Evolutionary conservation across 2,113 vertebrate genomes (phyloP).

Genomic region (Tupaia tana): DNA sequence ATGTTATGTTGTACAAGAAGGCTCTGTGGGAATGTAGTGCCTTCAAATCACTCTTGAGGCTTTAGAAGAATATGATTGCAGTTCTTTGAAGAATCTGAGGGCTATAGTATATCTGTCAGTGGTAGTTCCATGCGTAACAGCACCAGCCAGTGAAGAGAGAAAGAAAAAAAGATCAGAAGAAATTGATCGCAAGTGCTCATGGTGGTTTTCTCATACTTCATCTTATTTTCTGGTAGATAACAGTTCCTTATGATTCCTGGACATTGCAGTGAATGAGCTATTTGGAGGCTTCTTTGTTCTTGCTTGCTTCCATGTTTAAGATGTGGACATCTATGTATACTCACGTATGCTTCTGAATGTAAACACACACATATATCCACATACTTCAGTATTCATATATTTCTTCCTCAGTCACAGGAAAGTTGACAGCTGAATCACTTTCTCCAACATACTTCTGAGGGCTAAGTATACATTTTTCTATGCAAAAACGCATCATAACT

Average conservation of each 20-base stretch:
- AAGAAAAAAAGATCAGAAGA: not conserved
- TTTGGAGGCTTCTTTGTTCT: not conserved
- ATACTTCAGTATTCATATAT: fast-evolving
- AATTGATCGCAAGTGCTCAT: not conserved
- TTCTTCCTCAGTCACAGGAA: conserved; percentile 41
- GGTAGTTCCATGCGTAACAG: not conserved
- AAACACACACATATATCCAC: not conserved
- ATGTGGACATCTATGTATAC: not conserved
- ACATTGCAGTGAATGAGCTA: conserved; percentile 15
- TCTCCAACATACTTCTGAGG: not conserved
- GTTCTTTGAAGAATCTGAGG: not conserved
- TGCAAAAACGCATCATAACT: no score
- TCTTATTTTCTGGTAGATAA: conserved; percentile 49
- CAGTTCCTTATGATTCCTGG: conserved; percentile 19
- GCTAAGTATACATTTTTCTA: no score
- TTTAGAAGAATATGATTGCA: not conserved
- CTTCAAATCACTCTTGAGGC: not conserved
- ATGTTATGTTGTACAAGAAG: not conserved
- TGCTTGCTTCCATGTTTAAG: not conserved
- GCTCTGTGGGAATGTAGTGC: not conserved
- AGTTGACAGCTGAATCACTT: not conserved
- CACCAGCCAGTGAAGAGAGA: not conserved
- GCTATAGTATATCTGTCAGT: not conserved
- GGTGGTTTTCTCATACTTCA: conserved; percentile 38
- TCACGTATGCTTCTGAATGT: not conserved